Base-by-base conservation (phyloP, 2,797 vertebrate genomes). In the Echeneis naucrates region DNA sequence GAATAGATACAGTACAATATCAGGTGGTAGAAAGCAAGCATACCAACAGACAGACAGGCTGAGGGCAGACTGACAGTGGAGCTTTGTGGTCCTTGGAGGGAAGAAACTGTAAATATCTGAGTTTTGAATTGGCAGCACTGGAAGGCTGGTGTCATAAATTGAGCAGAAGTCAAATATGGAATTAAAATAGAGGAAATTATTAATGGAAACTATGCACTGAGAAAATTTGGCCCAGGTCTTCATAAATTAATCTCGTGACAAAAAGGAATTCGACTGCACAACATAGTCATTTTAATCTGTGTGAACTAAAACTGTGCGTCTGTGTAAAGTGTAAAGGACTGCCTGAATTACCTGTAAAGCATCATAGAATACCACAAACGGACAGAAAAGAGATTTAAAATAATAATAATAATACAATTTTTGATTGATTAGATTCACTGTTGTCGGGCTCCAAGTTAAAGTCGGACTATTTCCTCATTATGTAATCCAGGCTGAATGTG, bases 1-100 rank as follows among this genome's bases (percentile, higher is more conserved):
- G 72, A 84, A 84, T 82, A 87, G 81, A 88, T 85, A 85, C 81
- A 89, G 69, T 89, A 89, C 88, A 76, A 70, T 24, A 68, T 55
- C 61, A 90, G 75, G 75, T 76, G 80, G 84, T 82, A 81, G 76
- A 75, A 55, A 53, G 65, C 72, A 78, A 71, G 63, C 73, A 66
- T 37, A 71, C 59, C 54, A 48, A 80, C 50, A 72, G 65, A 64
- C 55, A 74, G 62, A 32, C 68, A 62, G 80, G 60, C 73, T 45
- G 78, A 79, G 68, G 73, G 64, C 77, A 42, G 81, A 61, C 30
- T 68, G 78, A 58, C 76, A 72, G 84, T 68, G 86, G 88, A 87
- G 85, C 80, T 88, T 45, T 53, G 83, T 83, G 82, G 75, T 90
- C 89, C 65, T 59, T 54, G 61, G 53, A 57, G 66, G 61, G 75